phyloP scores from a whole-genome alignment of 2,113 vertebrate genomes.

The Vanacampus margaritifer region DNA sequence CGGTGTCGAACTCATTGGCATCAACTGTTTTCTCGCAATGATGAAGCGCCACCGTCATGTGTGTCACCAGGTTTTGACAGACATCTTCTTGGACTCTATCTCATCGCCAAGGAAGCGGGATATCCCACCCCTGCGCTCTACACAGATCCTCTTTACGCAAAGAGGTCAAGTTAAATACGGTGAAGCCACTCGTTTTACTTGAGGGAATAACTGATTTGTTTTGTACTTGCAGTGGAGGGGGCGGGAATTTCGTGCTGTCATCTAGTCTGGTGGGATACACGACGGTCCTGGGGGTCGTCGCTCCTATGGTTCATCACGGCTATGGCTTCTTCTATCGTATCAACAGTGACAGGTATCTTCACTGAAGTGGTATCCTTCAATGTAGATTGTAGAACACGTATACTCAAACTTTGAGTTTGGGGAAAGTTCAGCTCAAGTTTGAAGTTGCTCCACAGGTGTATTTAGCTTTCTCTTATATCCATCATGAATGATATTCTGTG shows the following conservation, averaged over 20 bases:
- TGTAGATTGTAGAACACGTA: neutral
- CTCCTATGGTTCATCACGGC: slow-evolving; percentile 88
- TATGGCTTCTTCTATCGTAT: slow-evolving; percentile 95
- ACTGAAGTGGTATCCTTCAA: neutral
- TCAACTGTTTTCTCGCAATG: neutral
- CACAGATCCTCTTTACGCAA: slow-evolving; percentile 82
- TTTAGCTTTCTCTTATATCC: neutral
- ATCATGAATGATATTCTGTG: too few relatives aligned
- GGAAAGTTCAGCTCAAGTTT: neutral
- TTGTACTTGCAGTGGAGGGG: slow-evolving; percentile 81
- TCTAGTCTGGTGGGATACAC: slow-evolving; percentile 91
- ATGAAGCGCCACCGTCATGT: neutral
- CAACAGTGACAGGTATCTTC: slow-evolving; percentile 83
- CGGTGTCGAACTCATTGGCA: slow-evolving; percentile 11
- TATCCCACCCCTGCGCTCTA: slow-evolving; percentile 84
- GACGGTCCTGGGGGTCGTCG: slow-evolving; percentile 72
- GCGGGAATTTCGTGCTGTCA: slow-evolving; percentile 92
- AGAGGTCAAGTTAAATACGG: slow-evolving; percentile 72
- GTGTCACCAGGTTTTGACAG: slow-evolving; percentile 87
- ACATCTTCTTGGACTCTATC: slow-evolving; percentile 87
- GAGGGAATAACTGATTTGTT: neutral
- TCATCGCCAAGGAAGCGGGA: slow-evolving; percentile 84
- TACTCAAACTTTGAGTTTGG: neutral
- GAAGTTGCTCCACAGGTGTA: neutral
- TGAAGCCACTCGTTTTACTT: neutral